phyloP scores from a whole-genome alignment of 2,888 invertebrate genomes.

The Callyntrura sp. region DNA sequence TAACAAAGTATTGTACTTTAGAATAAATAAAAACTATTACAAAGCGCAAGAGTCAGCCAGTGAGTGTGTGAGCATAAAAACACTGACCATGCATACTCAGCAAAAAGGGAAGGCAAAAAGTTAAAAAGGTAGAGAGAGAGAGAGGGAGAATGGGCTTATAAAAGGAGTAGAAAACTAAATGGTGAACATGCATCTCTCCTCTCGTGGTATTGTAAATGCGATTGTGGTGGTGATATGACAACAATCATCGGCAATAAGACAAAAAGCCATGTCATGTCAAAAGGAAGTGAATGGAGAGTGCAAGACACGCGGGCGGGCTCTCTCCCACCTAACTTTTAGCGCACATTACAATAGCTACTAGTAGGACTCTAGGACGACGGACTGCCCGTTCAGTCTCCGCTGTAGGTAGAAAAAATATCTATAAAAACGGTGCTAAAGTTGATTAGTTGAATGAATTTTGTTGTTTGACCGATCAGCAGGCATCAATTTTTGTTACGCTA shows the following conservation, averaged over 20 bases:
- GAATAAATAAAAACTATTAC: neutral
- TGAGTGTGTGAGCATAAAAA: too few relatives aligned
- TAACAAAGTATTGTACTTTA: neutral
- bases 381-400: neutral
- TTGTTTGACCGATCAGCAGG: slow-evolving; percentile 17
- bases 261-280: slow-evolving; percentile 72
- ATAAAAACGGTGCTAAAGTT: neutral
- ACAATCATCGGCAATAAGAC: slow-evolving; percentile 63
- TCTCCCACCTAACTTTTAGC: neutral
- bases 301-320: neutral
- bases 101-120: too few relatives aligned
- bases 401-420: slow-evolving; percentile 55
- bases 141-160: too few relatives aligned
- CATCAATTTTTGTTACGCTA: too few relatives aligned
- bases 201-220: slow-evolving; percentile 35
- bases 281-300: slow-evolving; percentile 56
- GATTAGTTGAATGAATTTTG: neutral
- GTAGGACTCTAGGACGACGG: too few relatives aligned
- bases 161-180: too few relatives aligned
- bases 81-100: slow-evolving; percentile 47
- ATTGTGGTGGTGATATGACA: slow-evolving; percentile 53
- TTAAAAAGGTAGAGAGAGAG: too few relatives aligned
- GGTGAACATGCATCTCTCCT: slow-evolving; percentile 12
- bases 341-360: too few relatives aligned
- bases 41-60: too few relatives aligned